A percentile compares a stretch with the other conserved stretches of the same genome.
phyloP scores from a whole-genome alignment of 2,797 vertebrate species.

The Nothura maculosa region DNA sequence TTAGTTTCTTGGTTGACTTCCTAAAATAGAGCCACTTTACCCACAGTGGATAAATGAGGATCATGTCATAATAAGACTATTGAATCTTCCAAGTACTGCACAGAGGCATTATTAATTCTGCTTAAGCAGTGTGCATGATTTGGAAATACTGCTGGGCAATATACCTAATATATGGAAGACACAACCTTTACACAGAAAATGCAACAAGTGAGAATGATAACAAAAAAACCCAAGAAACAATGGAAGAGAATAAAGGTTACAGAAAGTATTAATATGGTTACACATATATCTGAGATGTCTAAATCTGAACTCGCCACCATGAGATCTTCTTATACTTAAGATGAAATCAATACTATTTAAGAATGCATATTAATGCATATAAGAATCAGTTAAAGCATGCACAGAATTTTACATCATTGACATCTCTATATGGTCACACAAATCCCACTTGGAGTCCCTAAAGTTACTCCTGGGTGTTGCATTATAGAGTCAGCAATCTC shows the following conservation, averaged over 20 bases:
- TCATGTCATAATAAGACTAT: not conserved
- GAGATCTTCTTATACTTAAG: not conserved
- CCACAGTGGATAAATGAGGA: not conserved
- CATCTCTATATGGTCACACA: not conserved
- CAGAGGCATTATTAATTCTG: not conserved
- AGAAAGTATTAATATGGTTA: not conserved
- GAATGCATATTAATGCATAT: not conserved
- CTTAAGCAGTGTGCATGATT: not conserved
- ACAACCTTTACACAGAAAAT: not conserved
- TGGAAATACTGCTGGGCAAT: not conserved
- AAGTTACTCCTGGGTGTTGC: slow-evolving; percentile 1
- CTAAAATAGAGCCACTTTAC: not conserved
- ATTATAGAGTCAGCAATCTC: not conserved
- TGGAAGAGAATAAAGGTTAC: not conserved
- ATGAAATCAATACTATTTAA: not conserved
- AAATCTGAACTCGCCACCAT: not conserved
- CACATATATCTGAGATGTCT: not conserved
- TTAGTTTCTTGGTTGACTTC: not conserved
- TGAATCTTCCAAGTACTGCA: not conserved
- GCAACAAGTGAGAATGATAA: not conserved
- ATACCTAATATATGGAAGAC: not conserved
- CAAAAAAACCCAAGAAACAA: not conserved
- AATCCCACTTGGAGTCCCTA: not conserved
- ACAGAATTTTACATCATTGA: slow-evolving; percentile 6
- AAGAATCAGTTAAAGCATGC: not conserved